A percentile compares a stretch with the other conserved stretches of the same genome.
These are phyloP conservation scores for Actinemys pallida DNA, from an alignment of 2,113 vertebrate species.

Conservation along the genomic window DNA sequence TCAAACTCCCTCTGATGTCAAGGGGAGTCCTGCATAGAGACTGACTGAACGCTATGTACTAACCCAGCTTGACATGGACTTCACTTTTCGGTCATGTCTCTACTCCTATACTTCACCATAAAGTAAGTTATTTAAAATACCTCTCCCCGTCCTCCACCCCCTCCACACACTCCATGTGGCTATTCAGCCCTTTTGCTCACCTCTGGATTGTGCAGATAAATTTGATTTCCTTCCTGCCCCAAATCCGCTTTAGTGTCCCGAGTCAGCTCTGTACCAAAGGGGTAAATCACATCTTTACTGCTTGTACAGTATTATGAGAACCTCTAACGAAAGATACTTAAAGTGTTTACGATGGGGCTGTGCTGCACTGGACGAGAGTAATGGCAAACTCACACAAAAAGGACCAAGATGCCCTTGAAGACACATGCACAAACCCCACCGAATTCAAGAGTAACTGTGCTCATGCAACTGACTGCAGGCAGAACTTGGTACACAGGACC, in stretches of 20 bases:
- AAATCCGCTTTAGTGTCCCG: neutral
- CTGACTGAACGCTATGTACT: neutral
- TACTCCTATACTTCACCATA: neutral
- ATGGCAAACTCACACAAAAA: fast-evolving
- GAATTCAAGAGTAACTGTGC: neutral
- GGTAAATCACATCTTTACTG: neutral
- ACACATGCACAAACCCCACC: neutral
- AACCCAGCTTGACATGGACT: neutral
- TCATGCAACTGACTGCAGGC: neutral
- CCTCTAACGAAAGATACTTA: neutral
- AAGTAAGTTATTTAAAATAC: neutral
- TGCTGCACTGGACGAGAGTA: neutral
- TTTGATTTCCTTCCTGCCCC: neutral
- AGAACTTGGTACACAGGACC: neutral
- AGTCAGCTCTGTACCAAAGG: neutral
- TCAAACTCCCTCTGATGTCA: fast-evolving
- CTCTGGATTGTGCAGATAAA: neutral
- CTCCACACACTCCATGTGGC: neutral
- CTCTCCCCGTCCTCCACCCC: fast-evolving
- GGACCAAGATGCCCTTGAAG: neutral
- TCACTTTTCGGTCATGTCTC: neutral
- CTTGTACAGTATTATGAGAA: fast-evolving
- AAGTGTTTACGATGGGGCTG: neutral
- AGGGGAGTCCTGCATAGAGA: neutral
- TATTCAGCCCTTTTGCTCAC: neutral